Percentiles rank a stretch among this genome's conserved stretches.
phyloP scores from a whole-genome alignment of 2,797 vertebrate species.

The Hemitrygon akajei region DNA sequence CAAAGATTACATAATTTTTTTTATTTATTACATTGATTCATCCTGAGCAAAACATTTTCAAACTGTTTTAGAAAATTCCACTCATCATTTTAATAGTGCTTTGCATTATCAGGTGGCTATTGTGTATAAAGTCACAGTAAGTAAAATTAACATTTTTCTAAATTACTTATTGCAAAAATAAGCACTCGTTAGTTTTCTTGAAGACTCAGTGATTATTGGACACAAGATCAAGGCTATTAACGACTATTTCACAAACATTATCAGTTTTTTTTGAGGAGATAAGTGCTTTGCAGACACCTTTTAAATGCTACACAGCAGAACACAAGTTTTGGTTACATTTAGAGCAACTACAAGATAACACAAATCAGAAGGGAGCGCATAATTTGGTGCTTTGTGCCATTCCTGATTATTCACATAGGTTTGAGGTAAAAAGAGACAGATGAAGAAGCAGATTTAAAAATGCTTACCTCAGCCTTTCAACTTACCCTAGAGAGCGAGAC shows the following conservation, averaged over 20 bases:
- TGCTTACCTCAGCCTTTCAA: background rate
- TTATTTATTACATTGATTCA: background rate
- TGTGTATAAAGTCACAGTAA: background rate
- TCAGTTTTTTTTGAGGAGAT: background rate
- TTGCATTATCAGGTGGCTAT: background rate
- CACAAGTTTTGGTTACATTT: background rate
- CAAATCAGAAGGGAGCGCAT: background rate
- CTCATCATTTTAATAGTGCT: background rate
- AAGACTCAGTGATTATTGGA: background rate
- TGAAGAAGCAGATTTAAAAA: background rate
- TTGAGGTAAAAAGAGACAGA: background rate
- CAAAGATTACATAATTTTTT: background rate
- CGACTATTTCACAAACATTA: background rate
- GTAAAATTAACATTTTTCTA: background rate
- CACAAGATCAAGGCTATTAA: background rate
- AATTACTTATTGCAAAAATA: background rate
- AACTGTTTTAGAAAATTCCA: background rate
- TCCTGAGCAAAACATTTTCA: background rate
- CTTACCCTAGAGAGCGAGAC: slow-evolving; percentile 12
- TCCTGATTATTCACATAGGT: background rate
- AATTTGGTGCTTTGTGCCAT: background rate
- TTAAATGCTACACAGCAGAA: background rate
- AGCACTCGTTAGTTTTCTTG: background rate
- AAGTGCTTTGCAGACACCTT: background rate
- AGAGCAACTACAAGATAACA: background rate